Base-by-base conservation (phyloP, 2,888 invertebrate genomes). In the Microplitis deprimator region DNA sequence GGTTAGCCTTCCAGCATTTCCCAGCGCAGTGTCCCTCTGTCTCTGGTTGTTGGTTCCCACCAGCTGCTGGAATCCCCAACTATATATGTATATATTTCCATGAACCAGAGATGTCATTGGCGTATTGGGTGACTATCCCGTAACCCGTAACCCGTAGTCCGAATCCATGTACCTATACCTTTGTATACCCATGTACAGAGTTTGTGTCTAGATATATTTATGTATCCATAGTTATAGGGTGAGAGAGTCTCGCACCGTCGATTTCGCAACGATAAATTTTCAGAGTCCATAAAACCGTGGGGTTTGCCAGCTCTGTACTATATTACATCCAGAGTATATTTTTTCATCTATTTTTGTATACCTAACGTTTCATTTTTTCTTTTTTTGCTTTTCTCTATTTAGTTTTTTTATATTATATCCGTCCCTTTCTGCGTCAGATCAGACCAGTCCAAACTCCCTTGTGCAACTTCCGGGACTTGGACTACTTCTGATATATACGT, bases 181-280 rank as follows among this genome's bases (percentile, higher is more conserved):
- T 29, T 29, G 29, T 50, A 8, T 13, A 50, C 13, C 50, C 50
- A 50, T 50, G 50, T 50, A 50, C 13, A 29, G 29, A 29, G 29
- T 29, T 29, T 29, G 29, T 29, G 29, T 50, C 50, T 50, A 13
- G 4, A 64, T 16, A 64, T 20, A 64, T 20, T 64, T 64, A 20
- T 64, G 64, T 64, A 64, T 16, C 20, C 17, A 41, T n/a, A 50
- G 7, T 7, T 67, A 20, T 20, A 10, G 29, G 13, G 20, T 7
- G 68, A 20, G 41, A 5, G n/a, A 50, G 70, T 70, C 29, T 70
- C 60, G 70, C 70, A 72, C 17, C 79, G 70, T 62, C 77, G 70
- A 82, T 82, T 79, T 78, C 41, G 70, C 68, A 71, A 74, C 78
- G 79, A 78, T 82, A 81, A 82, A 82, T 81, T 80, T 81, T 71